These are phyloP conservation scores for Pseudococcus jackbeardsleyi DNA, from an alignment of 2,888 invertebrate species.

Conservation along the genomic window DNA sequence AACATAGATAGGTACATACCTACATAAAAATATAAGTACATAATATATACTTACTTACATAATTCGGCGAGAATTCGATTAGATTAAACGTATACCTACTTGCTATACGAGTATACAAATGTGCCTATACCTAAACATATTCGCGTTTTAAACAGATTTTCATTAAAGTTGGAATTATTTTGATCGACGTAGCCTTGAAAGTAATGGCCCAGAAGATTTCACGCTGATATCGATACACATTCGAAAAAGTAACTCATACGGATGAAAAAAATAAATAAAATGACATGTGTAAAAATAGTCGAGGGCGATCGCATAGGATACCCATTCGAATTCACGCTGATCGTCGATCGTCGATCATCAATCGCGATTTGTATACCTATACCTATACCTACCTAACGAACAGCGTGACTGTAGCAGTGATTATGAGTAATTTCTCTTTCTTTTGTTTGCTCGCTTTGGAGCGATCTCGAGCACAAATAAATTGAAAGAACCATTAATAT, in stretches of 20 bases:
- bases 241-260: not conserved
- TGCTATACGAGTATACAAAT: not conserved
- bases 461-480: not conserved
- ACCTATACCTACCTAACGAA: too few species aligned
- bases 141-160: not conserved
- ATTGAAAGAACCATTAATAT: not conserved
- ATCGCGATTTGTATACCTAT: not conserved
- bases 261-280: not conserved
- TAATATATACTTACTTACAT: too few species aligned
- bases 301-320: not conserved
- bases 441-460: not conserved
- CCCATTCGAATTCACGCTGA: not conserved
- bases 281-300: constrained; percentile 2
- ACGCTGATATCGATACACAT: constrained; percentile 5
- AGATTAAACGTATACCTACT: not conserved
- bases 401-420: not conserved
- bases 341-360: not conserved
- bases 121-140: not conserved
- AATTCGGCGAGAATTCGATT: not conserved
- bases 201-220: not conserved
- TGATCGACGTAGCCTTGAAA: constrained; percentile 13
- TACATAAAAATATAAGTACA: too few species aligned
- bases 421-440: not conserved
- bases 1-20: too few species aligned
- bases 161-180: not conserved